phyloP scores from a whole-genome alignment of 2,888 invertebrate genomes.

The Folsomia candida region DNA sequence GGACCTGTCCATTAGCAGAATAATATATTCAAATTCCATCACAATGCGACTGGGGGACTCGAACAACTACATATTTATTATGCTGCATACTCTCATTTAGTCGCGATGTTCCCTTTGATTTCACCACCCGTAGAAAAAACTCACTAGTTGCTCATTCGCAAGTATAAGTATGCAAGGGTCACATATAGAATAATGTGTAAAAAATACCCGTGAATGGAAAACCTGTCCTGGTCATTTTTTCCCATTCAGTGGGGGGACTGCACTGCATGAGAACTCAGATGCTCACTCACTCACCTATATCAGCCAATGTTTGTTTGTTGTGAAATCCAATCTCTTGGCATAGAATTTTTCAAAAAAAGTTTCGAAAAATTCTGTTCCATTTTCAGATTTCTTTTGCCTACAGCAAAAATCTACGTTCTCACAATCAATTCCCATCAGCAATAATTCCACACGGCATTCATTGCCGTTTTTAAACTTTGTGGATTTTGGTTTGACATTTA shows the following conservation, averaged over 20 bases:
- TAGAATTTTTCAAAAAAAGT: background rate
- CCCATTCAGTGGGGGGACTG: background rate
- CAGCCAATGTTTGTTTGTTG: conserved; percentile 4
- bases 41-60: too few relatives aligned
- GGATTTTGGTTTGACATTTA: conserved; percentile 7
- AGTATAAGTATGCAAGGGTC: too few relatives aligned
- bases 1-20: too few relatives aligned
- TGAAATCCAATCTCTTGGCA: conserved; percentile 10
- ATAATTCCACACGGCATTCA: conserved; percentile 12
- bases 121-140: too few relatives aligned
- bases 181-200: too few relatives aligned
- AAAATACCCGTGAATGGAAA: background rate
- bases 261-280: conserved; percentile 2
- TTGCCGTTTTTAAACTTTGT: background rate
- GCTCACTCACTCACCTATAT: background rate
- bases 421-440: conserved; percentile 9
- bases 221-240: background rate
- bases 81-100: too few relatives aligned
- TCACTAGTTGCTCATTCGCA: too few relatives aligned
- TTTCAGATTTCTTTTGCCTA: background rate
- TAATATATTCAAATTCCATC: too few relatives aligned
- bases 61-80: too few relatives aligned
- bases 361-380: background rate
- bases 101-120: too few relatives aligned
- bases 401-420: conserved; percentile 6